Base-by-base conservation (phyloP, 2,888 invertebrate species). In the Strigamia maritima region DNA sequence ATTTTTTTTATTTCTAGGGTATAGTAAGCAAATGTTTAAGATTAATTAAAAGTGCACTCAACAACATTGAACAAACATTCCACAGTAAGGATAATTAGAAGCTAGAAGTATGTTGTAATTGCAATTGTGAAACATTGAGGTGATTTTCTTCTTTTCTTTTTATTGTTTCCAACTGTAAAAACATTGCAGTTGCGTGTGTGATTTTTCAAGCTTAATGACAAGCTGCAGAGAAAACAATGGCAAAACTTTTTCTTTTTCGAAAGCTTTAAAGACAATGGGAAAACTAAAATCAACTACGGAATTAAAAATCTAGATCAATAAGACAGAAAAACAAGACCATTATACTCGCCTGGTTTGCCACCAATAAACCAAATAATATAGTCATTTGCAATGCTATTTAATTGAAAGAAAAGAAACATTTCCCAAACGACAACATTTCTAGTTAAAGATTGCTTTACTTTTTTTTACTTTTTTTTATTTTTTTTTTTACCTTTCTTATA, bases 401-500 rank as follows among this genome's bases (percentile, higher is more conserved):
- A 35, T 35, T 35, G 31, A 2, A 4, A 31, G 7, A 31, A 31
- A 35, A 3, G 10, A 35, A 6, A 6, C 6, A 35, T 35, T 35
- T 35, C 35, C 6, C 35, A 35, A 35, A 35, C 10, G 35, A 1
- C 35, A 35, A 35, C 2, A 35, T 2, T 6, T 35, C 35, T 6
- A 3, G 35, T 35, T n/a, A 35, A 1, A 35, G 35, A 35, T 4
- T 35, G 35, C 19, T 12, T 10, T 6, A 49, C 2, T 1, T 14
- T 49, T 2, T n/a, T n/a, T n/a, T n/a, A n/a, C n/a, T n/a, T n/a
- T n/a, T n/a, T n/a, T n/a, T n/a, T n/a, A n/a, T n/a, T n/a, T n/a
- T n/a, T 49, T 49, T 65, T 26, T 2, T 78, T 78, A 78, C 78
- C 78, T 74, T 78, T 78, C 65, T 78, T 78, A 49, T 78, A 78